Percentiles rank a stretch among this genome's conserved stretches.
Conservation (phyloP, 2,888 invertebrate genomes). For the Sialis lutaria region DNA sequence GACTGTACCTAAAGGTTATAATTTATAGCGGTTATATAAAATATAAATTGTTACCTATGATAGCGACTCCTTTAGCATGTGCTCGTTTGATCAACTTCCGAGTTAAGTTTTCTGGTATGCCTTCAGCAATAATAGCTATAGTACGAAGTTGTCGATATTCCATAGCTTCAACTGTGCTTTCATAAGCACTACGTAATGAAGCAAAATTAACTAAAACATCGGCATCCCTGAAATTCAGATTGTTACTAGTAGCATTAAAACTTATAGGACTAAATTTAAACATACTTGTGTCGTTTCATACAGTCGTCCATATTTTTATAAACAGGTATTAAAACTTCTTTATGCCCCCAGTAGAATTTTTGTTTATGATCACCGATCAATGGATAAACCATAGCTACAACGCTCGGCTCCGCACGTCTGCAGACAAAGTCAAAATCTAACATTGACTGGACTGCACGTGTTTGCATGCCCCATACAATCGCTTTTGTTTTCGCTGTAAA, state of each 20-base stretch:
- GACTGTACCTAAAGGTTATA: not conserved
- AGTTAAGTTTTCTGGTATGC: conserved; percentile 98
- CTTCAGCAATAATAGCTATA: conserved; percentile 97
- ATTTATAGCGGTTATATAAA: not conserved
- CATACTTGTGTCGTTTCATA: conserved; percentile 60
- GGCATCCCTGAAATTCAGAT: conserved; percentile 34
- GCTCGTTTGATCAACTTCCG: conserved; percentile 77
- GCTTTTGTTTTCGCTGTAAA: conserved; percentile 77
- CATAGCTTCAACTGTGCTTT: conserved; percentile 89
- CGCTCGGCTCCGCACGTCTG: conserved; percentile 71
- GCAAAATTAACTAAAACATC: conserved; percentile 96
- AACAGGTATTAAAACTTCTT: conserved; percentile 81
- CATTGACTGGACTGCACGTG: conserved; percentile 91
- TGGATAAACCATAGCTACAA: conserved; percentile 95
- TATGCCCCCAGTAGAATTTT: conserved; percentile 99
- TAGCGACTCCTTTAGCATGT: conserved; percentile 43
- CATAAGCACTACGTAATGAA: conserved; percentile 91
- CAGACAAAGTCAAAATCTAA: conserved; percentile 92
- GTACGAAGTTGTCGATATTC: conserved; percentile 87
- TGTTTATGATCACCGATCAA: conserved; percentile 98
- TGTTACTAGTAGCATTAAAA: not conserved
- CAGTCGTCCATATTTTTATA: conserved; percentile 97
- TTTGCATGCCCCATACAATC: conserved; percentile 99
- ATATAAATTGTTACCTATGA: conserved; percentile 16
- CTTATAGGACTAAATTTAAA: not conserved